Percentiles rank a stretch among this genome's conserved stretches.
Conservation (phyloP, 2,797 vertebrate species). For the Podargus strigoides region DNA sequence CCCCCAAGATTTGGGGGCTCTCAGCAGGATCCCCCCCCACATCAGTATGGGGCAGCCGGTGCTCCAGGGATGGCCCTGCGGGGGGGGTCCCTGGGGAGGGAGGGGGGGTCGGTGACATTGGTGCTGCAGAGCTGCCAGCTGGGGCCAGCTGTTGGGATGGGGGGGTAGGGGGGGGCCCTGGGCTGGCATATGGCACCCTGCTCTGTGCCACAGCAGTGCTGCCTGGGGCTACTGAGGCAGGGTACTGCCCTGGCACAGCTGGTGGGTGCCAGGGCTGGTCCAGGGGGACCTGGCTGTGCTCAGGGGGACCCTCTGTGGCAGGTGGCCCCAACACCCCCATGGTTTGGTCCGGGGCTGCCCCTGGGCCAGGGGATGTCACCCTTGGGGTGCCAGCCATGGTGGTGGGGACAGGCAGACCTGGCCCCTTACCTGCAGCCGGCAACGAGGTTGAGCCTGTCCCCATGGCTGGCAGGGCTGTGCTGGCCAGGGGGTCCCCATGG, state of each 20-base stretch:
- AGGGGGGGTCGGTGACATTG: rapidly evolving
- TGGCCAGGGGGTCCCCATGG: rapidly evolving
- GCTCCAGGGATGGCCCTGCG: background rate
- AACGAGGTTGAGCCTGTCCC: background rate
- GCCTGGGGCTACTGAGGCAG: rapidly evolving
- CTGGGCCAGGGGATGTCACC: rapidly evolving
- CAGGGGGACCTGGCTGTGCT: background rate
- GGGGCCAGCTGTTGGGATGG: rapidly evolving
- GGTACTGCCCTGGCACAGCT: rapidly evolving
- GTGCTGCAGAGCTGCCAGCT: background rate
- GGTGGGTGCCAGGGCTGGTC: rapidly evolving
- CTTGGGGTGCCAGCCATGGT: rapidly evolving
- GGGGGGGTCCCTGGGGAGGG: background rate
- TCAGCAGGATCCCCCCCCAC: background rate
- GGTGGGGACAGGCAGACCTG: background rate
- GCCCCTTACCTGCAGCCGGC: background rate
- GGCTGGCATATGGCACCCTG: rapidly evolving
- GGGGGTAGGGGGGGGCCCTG: rapidly evolving
- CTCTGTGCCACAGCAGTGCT: background rate
- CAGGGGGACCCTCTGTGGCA: rapidly evolving
- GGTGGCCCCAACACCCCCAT: rapidly evolving
- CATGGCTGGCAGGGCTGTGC: rapidly evolving
- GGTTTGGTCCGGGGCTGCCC: background rate
- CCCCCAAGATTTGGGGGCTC: background rate
- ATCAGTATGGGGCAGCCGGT: rapidly evolving